Evolutionary conservation across 2,888 invertebrate species (phyloP).

Genomic region (Gryllus longicercus): DNA sequence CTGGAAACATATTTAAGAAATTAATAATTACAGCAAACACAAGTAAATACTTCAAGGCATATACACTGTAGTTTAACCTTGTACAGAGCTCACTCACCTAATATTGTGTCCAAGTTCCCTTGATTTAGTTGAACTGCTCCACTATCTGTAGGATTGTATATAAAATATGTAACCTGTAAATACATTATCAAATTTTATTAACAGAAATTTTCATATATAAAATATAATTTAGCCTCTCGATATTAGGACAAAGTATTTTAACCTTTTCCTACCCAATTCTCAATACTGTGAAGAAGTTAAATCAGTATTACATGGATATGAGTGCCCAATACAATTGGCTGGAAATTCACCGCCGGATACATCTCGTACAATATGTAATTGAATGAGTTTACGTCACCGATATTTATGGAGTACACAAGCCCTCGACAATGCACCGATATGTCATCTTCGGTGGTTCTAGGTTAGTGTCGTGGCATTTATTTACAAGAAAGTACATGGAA

Average conservation of each 20-base stretch:
- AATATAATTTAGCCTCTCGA: neutral
- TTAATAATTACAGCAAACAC: neutral
- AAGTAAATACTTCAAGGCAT: too few species aligned
- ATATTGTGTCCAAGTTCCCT: slow-evolving; percentile 77
- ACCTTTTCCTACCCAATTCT: too few species aligned
- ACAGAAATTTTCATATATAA: neutral
- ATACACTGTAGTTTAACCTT: too few species aligned
- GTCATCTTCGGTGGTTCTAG: neutral
- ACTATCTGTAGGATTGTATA: slow-evolving; percentile 74
- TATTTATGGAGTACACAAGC: neutral
- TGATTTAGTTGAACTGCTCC: slow-evolving; percentile 77
- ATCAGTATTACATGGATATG: too few species aligned
- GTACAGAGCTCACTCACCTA: slow-evolving; percentile 59
- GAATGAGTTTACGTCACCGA: neutral
- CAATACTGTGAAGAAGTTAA: too few species aligned
- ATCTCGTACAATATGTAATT: too few species aligned
- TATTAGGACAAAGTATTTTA: too few species aligned
- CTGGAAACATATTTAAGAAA: slow-evolving; percentile 56
- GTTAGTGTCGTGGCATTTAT: slow-evolving; percentile 21
- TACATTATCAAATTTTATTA: slow-evolving; percentile 17
- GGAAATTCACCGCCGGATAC: too few species aligned
- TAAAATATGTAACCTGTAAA: slow-evolving; percentile 51
- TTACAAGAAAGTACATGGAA: neutral
- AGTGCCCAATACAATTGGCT: too few species aligned
- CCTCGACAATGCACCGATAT: slow-evolving; percentile 10